phyloP scores from a whole-genome alignment of 2,888 invertebrate genomes.

The Chrysodeixis includens region DNA sequence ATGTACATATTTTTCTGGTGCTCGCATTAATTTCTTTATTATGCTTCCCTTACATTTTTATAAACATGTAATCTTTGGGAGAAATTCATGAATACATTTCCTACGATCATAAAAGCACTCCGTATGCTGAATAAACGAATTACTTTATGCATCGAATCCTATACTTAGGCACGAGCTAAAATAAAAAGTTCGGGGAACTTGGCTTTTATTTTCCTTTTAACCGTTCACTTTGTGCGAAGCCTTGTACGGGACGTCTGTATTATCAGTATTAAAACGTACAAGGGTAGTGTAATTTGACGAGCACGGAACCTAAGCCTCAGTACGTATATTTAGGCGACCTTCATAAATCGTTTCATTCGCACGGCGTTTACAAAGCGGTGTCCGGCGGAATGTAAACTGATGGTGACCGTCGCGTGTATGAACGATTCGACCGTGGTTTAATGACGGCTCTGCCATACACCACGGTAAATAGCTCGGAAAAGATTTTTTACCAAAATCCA shows the following conservation, averaged over 20 bases:
- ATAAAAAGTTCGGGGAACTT: slow-evolving; percentile 17
- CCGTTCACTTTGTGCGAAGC: slow-evolving; percentile 16
- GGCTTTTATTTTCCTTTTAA: slow-evolving; percentile 23
- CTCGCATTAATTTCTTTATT: slow-evolving; percentile 63
- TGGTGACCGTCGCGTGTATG: slow-evolving; percentile 49
- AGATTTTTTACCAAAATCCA: slow-evolving; percentile 54
- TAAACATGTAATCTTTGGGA: slow-evolving; percentile 61
- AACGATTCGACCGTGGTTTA: slow-evolving; percentile 46
- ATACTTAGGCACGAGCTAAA: slow-evolving; percentile 43
- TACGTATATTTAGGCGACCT: slow-evolving; percentile 34
- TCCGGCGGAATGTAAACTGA: slow-evolving; percentile 53
- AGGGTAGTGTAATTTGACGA: slow-evolving; percentile 45
- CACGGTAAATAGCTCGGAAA: slow-evolving; percentile 62
- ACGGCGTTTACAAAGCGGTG: slow-evolving; percentile 31
- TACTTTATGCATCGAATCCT: slow-evolving; percentile 53
- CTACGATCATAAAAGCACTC: slow-evolving; percentile 55
- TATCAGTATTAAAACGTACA: slow-evolving; percentile 34
- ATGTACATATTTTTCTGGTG: slow-evolving; percentile 55
- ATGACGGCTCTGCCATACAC: slow-evolving; percentile 52
- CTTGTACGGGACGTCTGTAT: slow-evolving; percentile 10
- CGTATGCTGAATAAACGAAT: slow-evolving; percentile 56
- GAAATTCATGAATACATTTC: slow-evolving; percentile 61
- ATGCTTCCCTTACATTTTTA: slow-evolving; percentile 55
- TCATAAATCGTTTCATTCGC: slow-evolving; percentile 52
- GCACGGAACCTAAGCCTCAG: slow-evolving; percentile 22